phyloP scores from a whole-genome alignment of 2,113 vertebrate genomes.

The Symphodus melops region DNA sequence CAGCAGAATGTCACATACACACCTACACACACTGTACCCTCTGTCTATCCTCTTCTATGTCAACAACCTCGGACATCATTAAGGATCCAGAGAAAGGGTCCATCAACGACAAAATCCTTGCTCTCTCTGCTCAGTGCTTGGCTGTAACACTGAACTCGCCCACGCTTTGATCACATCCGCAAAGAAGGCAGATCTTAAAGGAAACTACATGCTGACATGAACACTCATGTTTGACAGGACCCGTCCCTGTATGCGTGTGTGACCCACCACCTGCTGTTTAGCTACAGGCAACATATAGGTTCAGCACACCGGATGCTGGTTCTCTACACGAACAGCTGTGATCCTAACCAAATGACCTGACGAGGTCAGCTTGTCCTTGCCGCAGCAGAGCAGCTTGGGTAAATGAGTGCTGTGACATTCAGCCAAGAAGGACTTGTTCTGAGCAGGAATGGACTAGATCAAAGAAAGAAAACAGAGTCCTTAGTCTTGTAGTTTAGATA shows the following conservation, averaged over 20 bases:
- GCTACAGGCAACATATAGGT: slow-evolving; percentile 3
- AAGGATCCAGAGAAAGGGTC: slow-evolving; percentile 3
- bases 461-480: neutral
- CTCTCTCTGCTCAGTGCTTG: slow-evolving; percentile 4
- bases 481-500: neutral
- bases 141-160: neutral
- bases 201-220: neutral
- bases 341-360: slow-evolving; percentile 20
- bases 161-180: neutral
- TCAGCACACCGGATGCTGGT: neutral
- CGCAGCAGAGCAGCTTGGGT: slow-evolving; percentile 9
- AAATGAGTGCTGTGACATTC: slow-evolving; percentile 7
- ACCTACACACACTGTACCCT: neutral
- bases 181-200: neutral
- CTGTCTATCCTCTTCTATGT: slow-evolving; percentile 1
- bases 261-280: slow-evolving; percentile 14
- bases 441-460: slow-evolving; percentile 21
- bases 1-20: slow-evolving; percentile 7
- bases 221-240: neutral
- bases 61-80: slow-evolving; percentile 38
- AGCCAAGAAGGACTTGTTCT: slow-evolving; percentile 9
- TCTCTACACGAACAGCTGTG: slow-evolving; percentile 20
- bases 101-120: slow-evolving; percentile 9
- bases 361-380: slow-evolving; percentile 42
- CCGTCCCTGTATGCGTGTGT: slow-evolving; percentile 4